Conservation (phyloP, 2,888 invertebrate species). For the Spilarctia lutea region DNA sequence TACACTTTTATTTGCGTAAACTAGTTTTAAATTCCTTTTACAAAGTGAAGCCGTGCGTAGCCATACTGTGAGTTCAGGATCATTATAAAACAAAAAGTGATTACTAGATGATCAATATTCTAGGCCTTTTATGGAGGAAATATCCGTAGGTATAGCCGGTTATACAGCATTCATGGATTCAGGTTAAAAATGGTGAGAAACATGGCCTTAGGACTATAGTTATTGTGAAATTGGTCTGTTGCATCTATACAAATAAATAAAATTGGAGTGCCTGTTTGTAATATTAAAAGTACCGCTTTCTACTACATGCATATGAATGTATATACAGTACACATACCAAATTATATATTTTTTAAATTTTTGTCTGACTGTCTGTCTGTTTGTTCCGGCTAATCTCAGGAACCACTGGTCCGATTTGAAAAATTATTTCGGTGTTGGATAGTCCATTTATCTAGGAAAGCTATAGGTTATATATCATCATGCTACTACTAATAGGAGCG, state of each 20-base stretch:
- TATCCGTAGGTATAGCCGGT: constrained; percentile 1
- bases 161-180: not conserved
- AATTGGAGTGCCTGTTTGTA: too few relatives aligned
- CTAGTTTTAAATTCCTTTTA: constrained; percentile 11
- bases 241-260: not conserved
- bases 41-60: constrained; percentile 17
- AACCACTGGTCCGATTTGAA: too few relatives aligned
- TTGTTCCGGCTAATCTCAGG: too few relatives aligned
- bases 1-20: constrained; percentile 41
- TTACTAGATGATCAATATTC: constrained; percentile 6
- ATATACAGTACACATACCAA: too few relatives aligned
- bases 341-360: too few relatives aligned
- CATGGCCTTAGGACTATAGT: not conserved
- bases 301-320: too few relatives aligned
- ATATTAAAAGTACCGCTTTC: too few relatives aligned
- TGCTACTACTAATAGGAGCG: too few relatives aligned
- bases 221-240: not conserved
- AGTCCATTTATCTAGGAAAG: too few relatives aligned
- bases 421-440: too few relatives aligned
- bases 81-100: constrained; percentile 5
- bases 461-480: too few relatives aligned
- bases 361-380: too few relatives aligned
- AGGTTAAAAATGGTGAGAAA: not conserved
- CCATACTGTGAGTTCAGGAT: not conserved
- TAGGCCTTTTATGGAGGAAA: constrained; percentile 1